Conservation (phyloP, 1,140 invertebrate genomes). For the Rhopalosiphum padi region DNA sequence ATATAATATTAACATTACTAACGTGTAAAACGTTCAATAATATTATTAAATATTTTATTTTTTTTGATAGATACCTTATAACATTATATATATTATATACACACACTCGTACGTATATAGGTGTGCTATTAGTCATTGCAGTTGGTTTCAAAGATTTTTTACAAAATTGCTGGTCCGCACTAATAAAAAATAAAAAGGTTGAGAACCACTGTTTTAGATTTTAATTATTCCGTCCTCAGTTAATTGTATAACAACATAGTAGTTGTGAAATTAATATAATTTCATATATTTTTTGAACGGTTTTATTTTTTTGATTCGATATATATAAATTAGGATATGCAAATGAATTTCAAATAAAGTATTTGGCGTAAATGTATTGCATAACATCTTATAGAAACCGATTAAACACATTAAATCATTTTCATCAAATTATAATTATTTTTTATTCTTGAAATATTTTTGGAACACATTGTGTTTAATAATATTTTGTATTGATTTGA, state of each 20-base stretch:
- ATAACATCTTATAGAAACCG: not conserved
- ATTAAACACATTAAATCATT: not conserved
- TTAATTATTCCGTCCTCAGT: constrained; percentile 32
- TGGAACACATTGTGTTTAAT: not conserved
- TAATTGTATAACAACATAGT: constrained; percentile 8
- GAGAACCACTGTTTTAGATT: too few species aligned
- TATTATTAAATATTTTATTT: too few species aligned
- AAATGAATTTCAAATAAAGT: not conserved
- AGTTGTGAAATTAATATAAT: not conserved
- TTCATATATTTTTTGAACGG: too few species aligned
- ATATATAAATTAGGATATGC: not conserved
- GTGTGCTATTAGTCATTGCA: too few species aligned
- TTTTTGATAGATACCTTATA: too few species aligned
- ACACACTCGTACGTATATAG: too few species aligned
- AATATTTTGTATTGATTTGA: not conserved
- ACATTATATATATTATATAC: too few species aligned
- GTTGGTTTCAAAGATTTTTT: too few species aligned
- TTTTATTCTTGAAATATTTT: not conserved
- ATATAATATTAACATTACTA: too few species aligned
- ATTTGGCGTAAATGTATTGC: not conserved
- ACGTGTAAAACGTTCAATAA: too few species aligned
- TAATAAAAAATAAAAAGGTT: too few species aligned
- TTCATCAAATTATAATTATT: not conserved
- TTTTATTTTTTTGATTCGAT: not conserved
- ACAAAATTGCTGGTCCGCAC: too few species aligned